Percentiles rank a stretch among this genome's conserved stretches.
Evolutionary conservation across 1,140 invertebrate species (phyloP).

Genomic region (Brachionus sp.): DNA sequence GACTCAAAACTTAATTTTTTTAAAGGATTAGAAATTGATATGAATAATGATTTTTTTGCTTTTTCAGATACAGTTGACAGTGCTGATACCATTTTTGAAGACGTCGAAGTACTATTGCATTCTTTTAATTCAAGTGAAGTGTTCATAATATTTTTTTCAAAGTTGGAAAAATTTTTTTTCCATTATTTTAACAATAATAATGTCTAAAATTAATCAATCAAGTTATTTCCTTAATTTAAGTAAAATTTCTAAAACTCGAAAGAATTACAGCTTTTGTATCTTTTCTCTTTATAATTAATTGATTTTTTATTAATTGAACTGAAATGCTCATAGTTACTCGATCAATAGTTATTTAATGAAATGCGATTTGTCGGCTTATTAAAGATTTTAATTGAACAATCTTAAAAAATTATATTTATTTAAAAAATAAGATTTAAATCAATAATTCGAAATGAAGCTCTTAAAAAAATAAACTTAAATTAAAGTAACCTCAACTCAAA

Average conservation of each 20-base stretch:
- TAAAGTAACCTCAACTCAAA: too few species aligned
- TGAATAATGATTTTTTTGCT: neutral
- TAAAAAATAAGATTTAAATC: too few species aligned
- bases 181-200: neutral
- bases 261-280: too few species aligned
- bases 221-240: too few species aligned
- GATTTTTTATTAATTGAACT: neutral
- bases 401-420: too few species aligned
- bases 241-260: too few species aligned
- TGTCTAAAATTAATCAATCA: too few species aligned
- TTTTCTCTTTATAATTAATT: neutral
- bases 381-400: neutral
- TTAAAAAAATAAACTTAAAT: too few species aligned
- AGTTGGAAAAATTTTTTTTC: neutral
- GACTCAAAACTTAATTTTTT: neutral
- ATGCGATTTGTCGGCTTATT: too few species aligned
- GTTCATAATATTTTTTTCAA: neutral
- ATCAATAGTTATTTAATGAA: too few species aligned
- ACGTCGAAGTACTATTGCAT: neutral
- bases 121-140: neutral
- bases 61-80: neutral
- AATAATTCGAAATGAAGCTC: too few species aligned
- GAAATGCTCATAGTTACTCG: neutral
- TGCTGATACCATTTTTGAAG: constrained; percentile 25
- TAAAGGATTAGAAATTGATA: neutral